phyloP scores from a whole-genome alignment of 2,888 invertebrate species.

The Oxyteleia sp. region DNA sequence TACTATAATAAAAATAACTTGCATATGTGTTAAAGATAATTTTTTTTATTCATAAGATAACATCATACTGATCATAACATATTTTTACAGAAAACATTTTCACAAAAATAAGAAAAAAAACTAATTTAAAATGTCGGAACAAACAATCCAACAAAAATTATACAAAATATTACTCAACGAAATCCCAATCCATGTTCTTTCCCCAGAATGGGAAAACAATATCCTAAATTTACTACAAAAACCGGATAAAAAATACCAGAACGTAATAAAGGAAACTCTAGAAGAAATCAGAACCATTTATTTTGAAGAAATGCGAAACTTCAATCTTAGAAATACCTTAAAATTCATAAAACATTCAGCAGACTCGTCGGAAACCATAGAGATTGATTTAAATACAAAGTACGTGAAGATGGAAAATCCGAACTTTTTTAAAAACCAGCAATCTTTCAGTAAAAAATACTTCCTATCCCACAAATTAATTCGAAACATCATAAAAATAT shows the following conservation, averaged over 20 bases:
- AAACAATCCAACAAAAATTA: constrained; percentile 3
- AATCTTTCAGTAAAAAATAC: constrained; percentile 77
- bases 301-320: constrained; percentile 78
- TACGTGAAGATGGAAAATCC: constrained; percentile 15
- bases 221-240: constrained; percentile 80
- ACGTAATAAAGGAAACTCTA: constrained; percentile 76
- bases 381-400: constrained; percentile 18
- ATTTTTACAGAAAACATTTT: too few relatives aligned
- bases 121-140: not conserved
- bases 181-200: constrained; percentile 76
- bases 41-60: too few relatives aligned
- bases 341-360: not conserved
- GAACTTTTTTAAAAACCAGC: constrained; percentile 73
- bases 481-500: constrained; percentile 77
- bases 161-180: constrained; percentile 51
- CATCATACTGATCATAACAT: too few relatives aligned
- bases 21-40: too few relatives aligned
- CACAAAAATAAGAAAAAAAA: too few relatives aligned
- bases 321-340: constrained; percentile 65
- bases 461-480: constrained; percentile 81
- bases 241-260: constrained; percentile 75
- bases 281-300: constrained; percentile 80
- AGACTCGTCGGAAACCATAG: not conserved
- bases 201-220: constrained; percentile 81
- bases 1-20: too few relatives aligned